Percentiles rank a stretch among this genome's conserved stretches.
Conservation (phyloP, 92 coral and sea anemone species). For the Paragorgia papillata region DNA sequence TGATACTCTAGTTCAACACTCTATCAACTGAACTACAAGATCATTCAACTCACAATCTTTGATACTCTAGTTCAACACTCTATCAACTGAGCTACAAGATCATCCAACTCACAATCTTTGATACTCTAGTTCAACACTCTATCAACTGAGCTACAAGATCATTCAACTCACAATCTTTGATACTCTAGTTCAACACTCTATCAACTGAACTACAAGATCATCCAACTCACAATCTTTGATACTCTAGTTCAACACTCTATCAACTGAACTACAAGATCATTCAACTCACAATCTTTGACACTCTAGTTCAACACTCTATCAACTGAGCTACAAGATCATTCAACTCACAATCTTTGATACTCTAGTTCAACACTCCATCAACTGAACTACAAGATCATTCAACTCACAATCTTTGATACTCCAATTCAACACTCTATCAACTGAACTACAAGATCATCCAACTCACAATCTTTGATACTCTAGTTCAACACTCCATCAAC, state of each 20-base stretch:
- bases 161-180: background rate
- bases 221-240: background rate
- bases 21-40: slow-evolving; percentile 2
- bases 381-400: background rate
- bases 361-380: slow-evolving; percentile 4
- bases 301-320: background rate
- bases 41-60: no score
- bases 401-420: background rate
- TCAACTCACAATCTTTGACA: background rate
- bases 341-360: background rate
- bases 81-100: slow-evolving; percentile 7
- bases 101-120: slow-evolving; percentile 3
- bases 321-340: slow-evolving; percentile 1
- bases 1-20: background rate
- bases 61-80: background rate
- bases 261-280: slow-evolving; percentile 7
- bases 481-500: slow-evolving; percentile 5
- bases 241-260: slow-evolving; percentile 3
- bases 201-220: background rate
- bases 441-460: background rate
- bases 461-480: slow-evolving; percentile 1
- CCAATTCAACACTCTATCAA: background rate
- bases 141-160: slow-evolving; percentile 5
- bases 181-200: background rate
- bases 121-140: slow-evolving; percentile 1